Evolutionary conservation across 2,113 vertebrate species (phyloP).

Genomic region (Prinia subflava): DNA sequence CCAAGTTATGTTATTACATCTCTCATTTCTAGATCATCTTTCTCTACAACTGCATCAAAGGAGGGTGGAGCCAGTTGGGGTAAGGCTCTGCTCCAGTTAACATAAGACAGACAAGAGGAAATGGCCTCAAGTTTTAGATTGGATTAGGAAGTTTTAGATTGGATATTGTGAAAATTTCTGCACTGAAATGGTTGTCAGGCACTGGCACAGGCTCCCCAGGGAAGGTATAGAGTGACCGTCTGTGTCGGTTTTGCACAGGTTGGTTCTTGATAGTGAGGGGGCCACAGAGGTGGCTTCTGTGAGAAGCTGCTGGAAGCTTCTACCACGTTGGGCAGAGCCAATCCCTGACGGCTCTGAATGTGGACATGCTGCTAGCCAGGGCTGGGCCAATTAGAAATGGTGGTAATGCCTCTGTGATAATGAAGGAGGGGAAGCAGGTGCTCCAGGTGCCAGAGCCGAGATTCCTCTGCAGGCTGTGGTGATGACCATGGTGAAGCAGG

Average conservation of each 20-base stretch:
- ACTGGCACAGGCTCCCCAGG: neutral
- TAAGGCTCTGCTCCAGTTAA: neutral
- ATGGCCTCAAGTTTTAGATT: too few relatives aligned
- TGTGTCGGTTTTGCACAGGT: fast-evolving
- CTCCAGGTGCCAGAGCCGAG: fast-evolving
- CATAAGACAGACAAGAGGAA: neutral
- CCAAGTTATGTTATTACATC: neutral
- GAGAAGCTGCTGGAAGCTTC: neutral
- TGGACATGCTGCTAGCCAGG: neutral
- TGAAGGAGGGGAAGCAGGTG: fast-evolving
- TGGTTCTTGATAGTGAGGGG: neutral
- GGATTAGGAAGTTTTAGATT: neutral
- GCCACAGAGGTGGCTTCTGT: neutral
- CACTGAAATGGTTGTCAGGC: neutral
- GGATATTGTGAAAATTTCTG: neutral
- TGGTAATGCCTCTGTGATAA: neutral
- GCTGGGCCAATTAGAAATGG: neutral
- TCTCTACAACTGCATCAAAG: neutral
- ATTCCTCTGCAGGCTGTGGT: neutral
- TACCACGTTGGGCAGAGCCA: neutral
- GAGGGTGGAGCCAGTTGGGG: neutral
- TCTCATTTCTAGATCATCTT: neutral
- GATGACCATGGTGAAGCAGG: neutral
- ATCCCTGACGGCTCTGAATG: neutral
- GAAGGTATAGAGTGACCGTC: neutral